Percentiles rank a stretch among this genome's conserved stretches.
Evolutionary conservation across 2,113 vertebrate genomes (phyloP).

Genomic region (Channa argus): DNA sequence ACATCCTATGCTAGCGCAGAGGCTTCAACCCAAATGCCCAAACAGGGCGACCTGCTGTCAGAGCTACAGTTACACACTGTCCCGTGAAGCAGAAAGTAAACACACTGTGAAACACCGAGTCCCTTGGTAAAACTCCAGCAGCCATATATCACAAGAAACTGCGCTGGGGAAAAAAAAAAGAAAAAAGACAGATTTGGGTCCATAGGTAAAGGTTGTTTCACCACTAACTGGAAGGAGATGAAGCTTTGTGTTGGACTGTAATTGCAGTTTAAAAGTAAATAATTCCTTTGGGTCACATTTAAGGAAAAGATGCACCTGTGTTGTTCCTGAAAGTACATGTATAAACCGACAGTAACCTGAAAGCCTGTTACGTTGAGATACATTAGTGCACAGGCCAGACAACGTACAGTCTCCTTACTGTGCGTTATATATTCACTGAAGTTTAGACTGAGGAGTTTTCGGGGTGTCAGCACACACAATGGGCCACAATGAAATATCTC

Average conservation of each 20-base stretch:
- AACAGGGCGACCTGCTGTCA: conserved; percentile 54
- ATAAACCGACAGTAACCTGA: no score
- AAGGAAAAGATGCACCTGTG: background rate
- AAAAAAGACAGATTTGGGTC: conserved; percentile 55
- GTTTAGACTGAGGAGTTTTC: no score
- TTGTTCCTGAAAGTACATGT: background rate
- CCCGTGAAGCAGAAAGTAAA: conserved; percentile 67
- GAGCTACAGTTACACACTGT: conserved; percentile 52
- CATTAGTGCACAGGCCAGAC: background rate
- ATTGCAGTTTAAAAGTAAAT: conserved; percentile 20
- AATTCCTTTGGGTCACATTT: background rate
- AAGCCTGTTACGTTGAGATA: background rate
- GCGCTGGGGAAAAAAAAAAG: conserved; percentile 56
- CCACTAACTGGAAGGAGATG: conserved; percentile 10
- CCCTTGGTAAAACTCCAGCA: conserved; percentile 55
- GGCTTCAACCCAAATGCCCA: conserved; percentile 54
- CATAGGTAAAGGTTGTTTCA: conserved; percentile 32
- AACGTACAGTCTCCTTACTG: background rate
- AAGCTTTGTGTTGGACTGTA: conserved; percentile 10
- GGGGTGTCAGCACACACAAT: no score
- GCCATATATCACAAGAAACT: conserved; percentile 72
- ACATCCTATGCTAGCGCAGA: conserved; percentile 11
- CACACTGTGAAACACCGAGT: conserved; percentile 58
- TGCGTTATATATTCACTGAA: background rate
- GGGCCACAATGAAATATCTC: no score